Evolutionary conservation across 2,888 invertebrate genomes (phyloP).

Genomic region (Rhingia rostrata): DNA sequence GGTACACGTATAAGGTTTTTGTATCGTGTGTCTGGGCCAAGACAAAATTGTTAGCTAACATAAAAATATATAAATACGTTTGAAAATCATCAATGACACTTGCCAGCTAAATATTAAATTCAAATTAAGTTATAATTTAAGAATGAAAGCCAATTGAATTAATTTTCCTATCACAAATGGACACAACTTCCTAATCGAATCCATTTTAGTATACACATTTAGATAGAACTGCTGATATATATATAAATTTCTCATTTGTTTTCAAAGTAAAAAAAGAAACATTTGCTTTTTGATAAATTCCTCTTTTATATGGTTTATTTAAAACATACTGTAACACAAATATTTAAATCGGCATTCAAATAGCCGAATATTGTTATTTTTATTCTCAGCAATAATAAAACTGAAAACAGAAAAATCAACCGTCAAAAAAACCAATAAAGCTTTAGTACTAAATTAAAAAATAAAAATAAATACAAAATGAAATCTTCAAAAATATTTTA

Average conservation of each 20-base stretch:
- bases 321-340: too few species aligned
- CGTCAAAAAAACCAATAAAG: slow-evolving; percentile 51
- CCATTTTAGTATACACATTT: background rate
- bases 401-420: slow-evolving; percentile 4
- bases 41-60: too few species aligned
- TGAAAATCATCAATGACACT: too few species aligned
- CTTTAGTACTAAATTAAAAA: slow-evolving; percentile 63
- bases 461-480: background rate
- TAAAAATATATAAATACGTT: too few species aligned
- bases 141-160: background rate
- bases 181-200: background rate
- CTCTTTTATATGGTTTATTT: too few species aligned
- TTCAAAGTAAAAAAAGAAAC: background rate
- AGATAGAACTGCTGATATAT: slow-evolving; percentile 27
- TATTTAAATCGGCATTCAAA: too few species aligned
- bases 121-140: background rate
- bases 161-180: background rate
- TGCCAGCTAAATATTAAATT: background rate
- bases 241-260: slow-evolving; percentile 3
- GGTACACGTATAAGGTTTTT: too few species aligned
- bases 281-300: too few species aligned
- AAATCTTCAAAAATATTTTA: slow-evolving; percentile 6
- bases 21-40: too few species aligned
- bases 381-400: slow-evolving; percentile 13
- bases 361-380: background rate